A percentile compares a stretch with the other conserved stretches of the same genome.
phyloP scores from a whole-genome alignment of 2,888 invertebrate genomes.

The Leucozona laternaria region DNA sequence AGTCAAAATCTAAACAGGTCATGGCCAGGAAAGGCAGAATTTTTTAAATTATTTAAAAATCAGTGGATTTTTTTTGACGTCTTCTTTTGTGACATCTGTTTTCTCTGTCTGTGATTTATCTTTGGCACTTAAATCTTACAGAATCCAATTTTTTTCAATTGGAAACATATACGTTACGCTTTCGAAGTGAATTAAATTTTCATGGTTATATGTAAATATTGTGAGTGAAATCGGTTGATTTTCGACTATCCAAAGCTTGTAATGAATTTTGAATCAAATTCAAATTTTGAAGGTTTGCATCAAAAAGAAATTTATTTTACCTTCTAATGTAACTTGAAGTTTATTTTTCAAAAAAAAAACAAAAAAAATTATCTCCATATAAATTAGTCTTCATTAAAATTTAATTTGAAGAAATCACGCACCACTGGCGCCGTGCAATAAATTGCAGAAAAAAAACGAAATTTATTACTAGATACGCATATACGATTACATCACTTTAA shows the following conservation, averaged over 20 bases:
- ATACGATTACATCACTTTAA: conserved; percentile 5
- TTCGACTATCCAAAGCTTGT: neutral
- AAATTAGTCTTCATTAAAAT: conserved; percentile 18
- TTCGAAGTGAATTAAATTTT: too few species aligned
- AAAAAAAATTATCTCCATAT: neutral
- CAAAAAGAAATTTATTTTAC: neutral
- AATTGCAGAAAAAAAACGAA: neutral
- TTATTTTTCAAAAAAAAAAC: neutral
- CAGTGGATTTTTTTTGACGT: too few species aligned
- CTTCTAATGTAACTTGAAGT: neutral
- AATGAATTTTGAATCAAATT: neutral
- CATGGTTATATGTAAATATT: too few species aligned
- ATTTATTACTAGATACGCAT: conserved; percentile 9
- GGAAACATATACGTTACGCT: too few species aligned
- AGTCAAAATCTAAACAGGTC: too few species aligned
- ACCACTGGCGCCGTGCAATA: neutral
- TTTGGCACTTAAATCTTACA: too few species aligned
- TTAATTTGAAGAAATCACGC: conserved; percentile 28
- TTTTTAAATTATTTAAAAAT: too few species aligned
- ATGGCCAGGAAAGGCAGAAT: too few species aligned
- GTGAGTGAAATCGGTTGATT: too few species aligned
- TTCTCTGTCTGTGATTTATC: too few species aligned
- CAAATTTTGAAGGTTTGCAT: neutral
- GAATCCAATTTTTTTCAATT: too few species aligned
- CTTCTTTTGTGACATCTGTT: too few species aligned